Percentiles rank a stretch among this genome's conserved stretches.
These are phyloP conservation scores for Streptopelia turtur DNA, from an alignment of 2,797 vertebrate genomes.

Conservation along the genomic window DNA sequence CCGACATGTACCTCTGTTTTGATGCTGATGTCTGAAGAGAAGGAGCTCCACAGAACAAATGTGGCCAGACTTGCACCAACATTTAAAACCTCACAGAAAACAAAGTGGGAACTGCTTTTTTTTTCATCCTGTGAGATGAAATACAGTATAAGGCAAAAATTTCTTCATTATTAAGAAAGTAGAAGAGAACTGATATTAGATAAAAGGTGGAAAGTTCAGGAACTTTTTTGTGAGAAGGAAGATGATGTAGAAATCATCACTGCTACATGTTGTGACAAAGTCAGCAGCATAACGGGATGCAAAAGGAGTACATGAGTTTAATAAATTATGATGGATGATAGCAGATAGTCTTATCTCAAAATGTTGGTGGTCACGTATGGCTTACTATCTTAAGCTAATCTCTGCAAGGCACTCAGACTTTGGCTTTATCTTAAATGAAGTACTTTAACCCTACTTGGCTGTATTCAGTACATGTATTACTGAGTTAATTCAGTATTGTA, in stretches of 20 bases:
- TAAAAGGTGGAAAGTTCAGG: background rate
- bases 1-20: background rate
- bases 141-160: background rate
- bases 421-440: background rate
- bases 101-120: background rate
- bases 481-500: background rate
- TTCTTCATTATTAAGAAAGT: background rate
- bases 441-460: background rate
- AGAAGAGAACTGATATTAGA: background rate
- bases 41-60: background rate
- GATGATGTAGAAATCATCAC: background rate
- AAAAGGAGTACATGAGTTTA: background rate
- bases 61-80: background rate
- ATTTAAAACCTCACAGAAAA: background rate
- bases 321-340: background rate
- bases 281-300: background rate
- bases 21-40: background rate
- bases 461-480: background rate
- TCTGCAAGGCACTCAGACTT: background rate
- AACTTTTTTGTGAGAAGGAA: background rate
- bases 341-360: background rate
- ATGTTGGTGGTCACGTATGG: background rate
- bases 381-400: background rate
- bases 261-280: background rate
- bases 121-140: background rate